A percentile compares a stretch with the other conserved stretches of the same genome.
Conservation (phyloP, 2,888 invertebrate genomes). For the Tinea trinotella region DNA sequence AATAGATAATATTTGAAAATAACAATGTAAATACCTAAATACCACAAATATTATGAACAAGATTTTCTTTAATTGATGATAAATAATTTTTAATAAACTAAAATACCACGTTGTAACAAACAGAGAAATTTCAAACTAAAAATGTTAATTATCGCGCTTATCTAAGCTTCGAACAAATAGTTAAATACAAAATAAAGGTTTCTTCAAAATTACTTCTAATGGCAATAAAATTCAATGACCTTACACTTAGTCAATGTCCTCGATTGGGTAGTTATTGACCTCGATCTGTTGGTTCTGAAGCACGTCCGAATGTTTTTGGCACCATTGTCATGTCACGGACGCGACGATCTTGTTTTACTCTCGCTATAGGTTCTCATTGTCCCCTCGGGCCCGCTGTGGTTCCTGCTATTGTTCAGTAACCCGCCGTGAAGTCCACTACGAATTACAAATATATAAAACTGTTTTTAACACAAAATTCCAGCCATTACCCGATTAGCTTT, state of each 20-base stretch:
- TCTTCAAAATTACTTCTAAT: no score
- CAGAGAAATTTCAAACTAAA: no score
- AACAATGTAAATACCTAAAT: no score
- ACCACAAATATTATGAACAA: no score
- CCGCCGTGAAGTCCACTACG: constrained; percentile 58
- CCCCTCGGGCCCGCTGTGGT: constrained; percentile 46
- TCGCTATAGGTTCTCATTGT: constrained; percentile 46
- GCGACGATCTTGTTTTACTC: constrained; percentile 29
- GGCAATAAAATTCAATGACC: constrained; percentile 35
- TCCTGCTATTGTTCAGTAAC: constrained; percentile 68
- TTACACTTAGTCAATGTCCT: constrained; percentile 38
- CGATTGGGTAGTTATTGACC: constrained; percentile 45
- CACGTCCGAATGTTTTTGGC: constrained; percentile 33
- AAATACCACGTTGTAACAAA: no score
- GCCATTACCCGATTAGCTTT: constrained; percentile 40
- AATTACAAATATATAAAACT: constrained; percentile 59
- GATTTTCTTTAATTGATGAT: no score
- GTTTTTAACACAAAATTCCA: constrained; percentile 38
- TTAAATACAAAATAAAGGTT: no score
- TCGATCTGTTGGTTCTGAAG: constrained; percentile 39
- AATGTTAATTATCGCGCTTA: no score
- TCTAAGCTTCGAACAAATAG: no score
- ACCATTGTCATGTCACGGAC: constrained; percentile 59
- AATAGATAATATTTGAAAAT: no score
- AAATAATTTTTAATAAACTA: no score